Conservation (phyloP, 2,888 invertebrate species). For the Agrilus biguttatus region DNA sequence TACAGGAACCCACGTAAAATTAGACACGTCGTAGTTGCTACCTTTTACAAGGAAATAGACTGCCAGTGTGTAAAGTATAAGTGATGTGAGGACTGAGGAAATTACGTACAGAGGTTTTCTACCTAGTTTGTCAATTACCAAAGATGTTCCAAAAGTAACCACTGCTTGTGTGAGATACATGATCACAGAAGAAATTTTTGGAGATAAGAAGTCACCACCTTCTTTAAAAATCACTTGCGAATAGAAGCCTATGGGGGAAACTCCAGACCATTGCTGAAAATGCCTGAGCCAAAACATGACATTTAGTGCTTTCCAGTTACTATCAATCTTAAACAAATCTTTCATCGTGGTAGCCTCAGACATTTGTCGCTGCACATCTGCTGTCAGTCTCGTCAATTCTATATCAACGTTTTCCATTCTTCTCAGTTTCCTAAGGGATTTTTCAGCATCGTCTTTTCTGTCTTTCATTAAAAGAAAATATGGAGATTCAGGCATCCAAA, state of each 20-base stretch:
- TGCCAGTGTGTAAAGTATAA: constrained; percentile 11
- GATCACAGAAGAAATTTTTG: constrained; percentile 27
- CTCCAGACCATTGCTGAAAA: constrained; percentile 20
- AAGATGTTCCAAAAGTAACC: constrained; percentile 18
- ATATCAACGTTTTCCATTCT: constrained; percentile 15
- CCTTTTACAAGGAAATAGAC: constrained; percentile 10
- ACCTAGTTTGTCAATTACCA: constrained; percentile 27
- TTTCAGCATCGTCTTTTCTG: constrained; percentile 12
- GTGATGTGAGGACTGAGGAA: constrained; percentile 31
- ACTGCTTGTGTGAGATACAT: constrained; percentile 29
- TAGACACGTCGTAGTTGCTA: constrained; percentile 6
- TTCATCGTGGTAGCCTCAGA: constrained; percentile 32
- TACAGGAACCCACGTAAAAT: constrained; percentile 12
- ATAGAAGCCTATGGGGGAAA: constrained; percentile 18
- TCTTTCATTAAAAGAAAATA: constrained; percentile 28
- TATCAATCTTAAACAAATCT: constrained; percentile 39
- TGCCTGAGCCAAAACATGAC: constrained; percentile 38
- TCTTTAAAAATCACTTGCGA: constrained; percentile 22
- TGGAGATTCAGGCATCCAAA: constrained; percentile 44
- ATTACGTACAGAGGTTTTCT: constrained; percentile 29
- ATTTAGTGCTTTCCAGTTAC: constrained; percentile 45
- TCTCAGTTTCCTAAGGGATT: constrained; percentile 16
- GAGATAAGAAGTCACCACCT: constrained; percentile 19
- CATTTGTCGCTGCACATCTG: constrained; percentile 20
- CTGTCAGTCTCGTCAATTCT: constrained; percentile 15